Conservation (phyloP, 2,888 invertebrate species). For the Spicauda simplicius region DNA sequence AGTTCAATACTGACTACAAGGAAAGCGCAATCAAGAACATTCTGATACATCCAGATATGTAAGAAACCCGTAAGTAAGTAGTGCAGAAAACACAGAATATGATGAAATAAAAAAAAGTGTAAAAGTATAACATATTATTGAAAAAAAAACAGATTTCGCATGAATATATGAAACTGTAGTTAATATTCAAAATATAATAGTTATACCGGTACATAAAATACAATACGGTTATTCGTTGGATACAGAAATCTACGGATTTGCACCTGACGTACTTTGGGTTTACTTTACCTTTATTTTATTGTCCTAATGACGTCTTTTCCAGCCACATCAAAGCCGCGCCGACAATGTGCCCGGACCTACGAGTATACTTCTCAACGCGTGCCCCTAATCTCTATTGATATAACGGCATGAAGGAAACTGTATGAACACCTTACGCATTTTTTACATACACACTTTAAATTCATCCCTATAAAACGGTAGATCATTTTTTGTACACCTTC, state of each 20-base stretch:
- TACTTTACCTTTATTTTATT: constrained; percentile 46
- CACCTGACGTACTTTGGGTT: constrained; percentile 58
- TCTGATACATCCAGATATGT: too few relatives aligned
- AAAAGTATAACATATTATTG: too few relatives aligned
- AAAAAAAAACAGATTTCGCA: not conserved
- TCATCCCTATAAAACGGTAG: constrained; percentile 74
- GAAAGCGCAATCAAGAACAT: too few relatives aligned
- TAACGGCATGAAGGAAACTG: constrained; percentile 72
- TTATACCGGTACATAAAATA: constrained; percentile 42
- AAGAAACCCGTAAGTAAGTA: too few relatives aligned
- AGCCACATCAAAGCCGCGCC: constrained; percentile 76
- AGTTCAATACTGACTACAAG: too few relatives aligned
- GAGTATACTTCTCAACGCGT: constrained; percentile 68
- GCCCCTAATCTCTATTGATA: constrained; percentile 82
- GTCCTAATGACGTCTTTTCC: constrained; percentile 71
- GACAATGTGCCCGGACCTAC: constrained; percentile 67
- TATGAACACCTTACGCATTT: constrained; percentile 78
- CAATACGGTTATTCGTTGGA: not conserved
- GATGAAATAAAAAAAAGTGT: too few relatives aligned
- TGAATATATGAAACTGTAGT: not conserved
- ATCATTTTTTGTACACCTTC: constrained; percentile 69
- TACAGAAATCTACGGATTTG: constrained; percentile 61
- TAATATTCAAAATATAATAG: not conserved
- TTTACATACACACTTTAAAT: constrained; percentile 59
- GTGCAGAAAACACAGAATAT: too few relatives aligned